Evolutionary conservation across 2,888 invertebrate species (phyloP).

Genomic region (Temnothorax ravouxi): DNA sequence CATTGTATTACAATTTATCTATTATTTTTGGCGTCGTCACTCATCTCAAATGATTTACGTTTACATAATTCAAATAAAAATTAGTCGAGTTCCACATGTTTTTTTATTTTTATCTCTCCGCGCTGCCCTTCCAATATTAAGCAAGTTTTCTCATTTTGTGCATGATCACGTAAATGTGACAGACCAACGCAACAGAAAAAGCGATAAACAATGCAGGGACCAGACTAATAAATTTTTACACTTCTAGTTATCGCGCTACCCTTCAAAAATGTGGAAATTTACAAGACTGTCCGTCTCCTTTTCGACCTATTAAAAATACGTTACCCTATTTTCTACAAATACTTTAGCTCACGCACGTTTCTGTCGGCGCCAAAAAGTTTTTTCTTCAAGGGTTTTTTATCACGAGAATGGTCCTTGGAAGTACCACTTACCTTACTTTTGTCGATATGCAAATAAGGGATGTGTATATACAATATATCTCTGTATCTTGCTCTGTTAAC

Average conservation of each 20-base stretch:
- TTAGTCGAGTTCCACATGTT: not conserved
- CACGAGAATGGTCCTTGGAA: constrained; percentile 64
- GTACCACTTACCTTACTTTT: not conserved
- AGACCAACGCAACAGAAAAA: not conserved
- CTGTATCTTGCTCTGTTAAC: constrained; percentile 26
- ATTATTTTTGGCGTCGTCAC: not conserved
- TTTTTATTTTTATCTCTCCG: not conserved
- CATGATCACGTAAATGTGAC: constrained; percentile 12
- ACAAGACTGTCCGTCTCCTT: not conserved
- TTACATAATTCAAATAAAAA: not conserved
- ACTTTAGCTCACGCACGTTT: not conserved
- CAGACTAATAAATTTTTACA: not conserved
- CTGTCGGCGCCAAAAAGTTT: not conserved
- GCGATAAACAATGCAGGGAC: not conserved
- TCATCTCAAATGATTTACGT: not conserved
- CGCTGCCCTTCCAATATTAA: not conserved
- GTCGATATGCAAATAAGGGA: not conserved
- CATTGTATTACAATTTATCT: not conserved
- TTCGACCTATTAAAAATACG: not conserved
- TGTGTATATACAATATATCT: too few species aligned
- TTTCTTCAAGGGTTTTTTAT: constrained; percentile 76
- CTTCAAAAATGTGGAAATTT: not conserved
- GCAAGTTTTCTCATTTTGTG: not conserved
- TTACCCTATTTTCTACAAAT: not conserved
- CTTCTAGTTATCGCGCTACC: not conserved